Percentiles rank a stretch among this genome's conserved stretches.
These are phyloP conservation scores for Drosophila recens DNA, from an alignment of 2,888 invertebrate genomes.

Conservation along the genomic window DNA sequence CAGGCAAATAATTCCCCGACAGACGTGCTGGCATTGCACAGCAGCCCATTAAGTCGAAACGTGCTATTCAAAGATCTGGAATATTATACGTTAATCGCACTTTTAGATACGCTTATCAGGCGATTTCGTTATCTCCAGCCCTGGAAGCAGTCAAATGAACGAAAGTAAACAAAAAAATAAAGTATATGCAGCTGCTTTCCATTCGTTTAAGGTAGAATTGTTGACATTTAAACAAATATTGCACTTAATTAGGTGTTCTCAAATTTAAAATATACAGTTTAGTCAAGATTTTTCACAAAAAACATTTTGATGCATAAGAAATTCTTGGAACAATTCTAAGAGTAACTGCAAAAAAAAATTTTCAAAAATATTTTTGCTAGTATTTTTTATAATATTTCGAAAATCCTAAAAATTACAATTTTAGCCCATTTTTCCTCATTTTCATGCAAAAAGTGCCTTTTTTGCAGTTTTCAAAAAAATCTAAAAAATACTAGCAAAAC, in stretches of 20 bases:
- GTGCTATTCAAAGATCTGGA: slow-evolving; percentile 43
- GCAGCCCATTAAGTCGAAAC: slow-evolving; percentile 24
- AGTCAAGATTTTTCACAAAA: no score
- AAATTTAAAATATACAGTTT: neutral
- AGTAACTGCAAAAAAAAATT: no score
- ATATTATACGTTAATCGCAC: slow-evolving; percentile 36
- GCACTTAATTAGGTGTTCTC: neutral
- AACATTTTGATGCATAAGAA: no score
- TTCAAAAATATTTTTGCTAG: no score
- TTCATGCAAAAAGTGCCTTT: no score
- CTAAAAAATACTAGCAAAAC: no score
- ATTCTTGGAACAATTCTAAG: no score
- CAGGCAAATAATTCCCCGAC: slow-evolving; percentile 28
- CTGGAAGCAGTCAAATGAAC: slow-evolving; percentile 3
- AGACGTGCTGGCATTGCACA: slow-evolving; percentile 3
- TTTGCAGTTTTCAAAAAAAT: no score
- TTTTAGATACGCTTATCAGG: slow-evolving; percentile 48
- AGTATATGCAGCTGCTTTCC: slow-evolving; percentile 13
- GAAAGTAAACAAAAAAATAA: slow-evolving; percentile 2
- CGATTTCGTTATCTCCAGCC: slow-evolving; percentile 36
- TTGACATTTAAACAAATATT: slow-evolving; percentile 10
- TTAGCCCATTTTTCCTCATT: no score
- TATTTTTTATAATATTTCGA: no score
- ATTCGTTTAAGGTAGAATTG: slow-evolving; percentile 2
- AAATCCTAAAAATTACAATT: no score